Base-by-base conservation (phyloP, 2,113 vertebrate genomes). In the Nycticryphes semicollaris region DNA sequence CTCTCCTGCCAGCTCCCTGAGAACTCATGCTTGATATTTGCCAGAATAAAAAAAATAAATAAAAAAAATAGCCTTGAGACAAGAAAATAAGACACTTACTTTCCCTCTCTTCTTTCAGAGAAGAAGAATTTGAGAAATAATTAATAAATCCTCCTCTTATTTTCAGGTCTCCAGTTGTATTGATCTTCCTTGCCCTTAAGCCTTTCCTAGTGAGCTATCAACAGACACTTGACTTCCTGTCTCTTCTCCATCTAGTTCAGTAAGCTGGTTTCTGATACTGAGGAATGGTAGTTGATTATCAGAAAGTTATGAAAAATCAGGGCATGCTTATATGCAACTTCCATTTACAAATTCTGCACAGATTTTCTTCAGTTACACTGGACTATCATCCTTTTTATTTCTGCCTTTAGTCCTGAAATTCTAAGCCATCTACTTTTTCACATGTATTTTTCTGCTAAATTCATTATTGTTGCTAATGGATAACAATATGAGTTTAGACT, bases 101-200 rank as follows among this genome's bases (percentile, higher is more conserved):
- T 81, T 69, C 35, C 47, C 16, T 69, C 21, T 89, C 30, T 59
- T 87, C 43, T 80, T 84, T 84, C 50, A 57, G 74, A 83, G 80
- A 75, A n/a, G 64, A 56, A 84, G 23, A 85, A 10, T 57, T 48
- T 90, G 28, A 92, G 91, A 90, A 95, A 92, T 89, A 93, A 96
- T 92, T 94, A 37, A 94, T 92, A 94, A 92, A 90, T 81, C 56
- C 54, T 81, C 23, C 37, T 94, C 84, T 93, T 92, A 92, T 87
- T 47, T 92, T 41, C 33, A 43, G 14, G 73, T 94, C 64, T 90
- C 45, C 64, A 75, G 35, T 22, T 75, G 22, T 84, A 94, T 95
- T 89, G 89, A 96, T 94, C 89, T 91, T 90, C 43, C 47, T 82
- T 94, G 89, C 73, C 93, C 86, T 89, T 67, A 72, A 45, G 68